A percentile compares a stretch with the other conserved stretches of the same genome.
These are phyloP conservation scores for Bothrops jararaca DNA, from an alignment of 2,113 vertebrate genomes.

Conservation along the genomic window DNA sequence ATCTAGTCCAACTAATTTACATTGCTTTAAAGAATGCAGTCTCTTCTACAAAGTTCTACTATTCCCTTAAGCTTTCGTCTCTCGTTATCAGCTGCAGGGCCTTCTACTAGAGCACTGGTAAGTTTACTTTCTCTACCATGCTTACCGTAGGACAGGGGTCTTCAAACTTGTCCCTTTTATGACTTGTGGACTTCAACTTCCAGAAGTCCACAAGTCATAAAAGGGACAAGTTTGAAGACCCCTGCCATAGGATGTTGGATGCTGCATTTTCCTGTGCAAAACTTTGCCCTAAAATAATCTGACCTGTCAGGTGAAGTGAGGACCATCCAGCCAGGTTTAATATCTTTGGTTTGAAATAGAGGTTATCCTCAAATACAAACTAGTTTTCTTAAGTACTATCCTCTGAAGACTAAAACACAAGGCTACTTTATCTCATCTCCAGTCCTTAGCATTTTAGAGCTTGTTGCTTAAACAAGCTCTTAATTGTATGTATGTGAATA, in stretches of 20 bases:
- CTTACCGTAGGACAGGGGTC: not conserved
- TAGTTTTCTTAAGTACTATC: not conserved
- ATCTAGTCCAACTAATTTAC: not conserved
- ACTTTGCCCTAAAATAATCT: not conserved
- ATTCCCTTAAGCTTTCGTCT: not conserved
- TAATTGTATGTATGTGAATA: not conserved
- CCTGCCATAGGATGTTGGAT: not conserved
- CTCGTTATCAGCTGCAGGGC: not conserved
- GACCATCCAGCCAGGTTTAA: not conserved
- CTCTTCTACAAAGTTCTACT: not conserved
- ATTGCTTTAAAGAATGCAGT: not conserved
- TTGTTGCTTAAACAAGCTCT: not conserved
- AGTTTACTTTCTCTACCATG: not conserved
- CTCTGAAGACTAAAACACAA: not conserved
- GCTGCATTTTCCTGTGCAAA: not conserved
- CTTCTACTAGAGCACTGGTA: not conserved
- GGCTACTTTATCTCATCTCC: not conserved
- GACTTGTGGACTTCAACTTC: too few species aligned
- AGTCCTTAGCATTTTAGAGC: not conserved
- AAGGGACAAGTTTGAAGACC: too few species aligned
- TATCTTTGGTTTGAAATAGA: not conserved
- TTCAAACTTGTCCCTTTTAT: too few species aligned
- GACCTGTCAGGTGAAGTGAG: not conserved
- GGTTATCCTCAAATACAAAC: not conserved
- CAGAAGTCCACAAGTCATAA: too few species aligned